Evolutionary conservation across 2,113 vertebrate species (phyloP), one percentile per base, ranked within the genome.

Genomic region (Lampris megalopsis): DNA sequence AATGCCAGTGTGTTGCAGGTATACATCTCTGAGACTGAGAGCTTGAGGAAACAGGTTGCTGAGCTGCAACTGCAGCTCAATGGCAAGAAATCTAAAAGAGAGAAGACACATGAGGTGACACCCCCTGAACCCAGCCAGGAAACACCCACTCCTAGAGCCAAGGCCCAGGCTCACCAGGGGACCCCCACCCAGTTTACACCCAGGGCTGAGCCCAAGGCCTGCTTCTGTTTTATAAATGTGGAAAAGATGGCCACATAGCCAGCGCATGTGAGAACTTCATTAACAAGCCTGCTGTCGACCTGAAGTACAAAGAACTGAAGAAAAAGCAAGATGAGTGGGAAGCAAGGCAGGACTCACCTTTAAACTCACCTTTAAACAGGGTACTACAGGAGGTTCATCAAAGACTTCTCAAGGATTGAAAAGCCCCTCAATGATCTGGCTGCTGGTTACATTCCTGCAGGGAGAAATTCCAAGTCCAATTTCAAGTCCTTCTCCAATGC

Each of bases 221-320:
- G 75, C 58, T 70, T 70, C 40, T 71, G 75, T 38, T 77, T 77
- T 24, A 24, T 10, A 63, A 63, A 24, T 77, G 66, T 70, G 67
- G 58, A 9, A 42, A 63, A 36, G 75, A 77, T 63, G 67, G 59
- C 13, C 75, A 77, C 7, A 40, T 70, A 40, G 57, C 65, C 4
- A 41, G 47, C 13, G 4, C 53, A 36, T 70, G 65, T 52, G 40
- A 8, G n/a, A 56, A 63, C 37, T 48, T 50, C 8, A n/a, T 41
- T 9, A 69, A 70, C 49, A 69, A 70, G 40, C 3, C 35, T 10
- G 3, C 45, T 2, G 67, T 56, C 3, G 58, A 70, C 40, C 37
- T 57, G 13, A 77, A 77, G 53, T 70, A 70, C 40, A 45, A 77
- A 3, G 58, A 64, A 6, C 10, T 71, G 3, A 38, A 56, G 3